A percentile compares a stretch with the other conserved stretches of the same genome.
Conservation (phyloP, 2,113 vertebrate species). For the Scalopus aquaticus region DNA sequence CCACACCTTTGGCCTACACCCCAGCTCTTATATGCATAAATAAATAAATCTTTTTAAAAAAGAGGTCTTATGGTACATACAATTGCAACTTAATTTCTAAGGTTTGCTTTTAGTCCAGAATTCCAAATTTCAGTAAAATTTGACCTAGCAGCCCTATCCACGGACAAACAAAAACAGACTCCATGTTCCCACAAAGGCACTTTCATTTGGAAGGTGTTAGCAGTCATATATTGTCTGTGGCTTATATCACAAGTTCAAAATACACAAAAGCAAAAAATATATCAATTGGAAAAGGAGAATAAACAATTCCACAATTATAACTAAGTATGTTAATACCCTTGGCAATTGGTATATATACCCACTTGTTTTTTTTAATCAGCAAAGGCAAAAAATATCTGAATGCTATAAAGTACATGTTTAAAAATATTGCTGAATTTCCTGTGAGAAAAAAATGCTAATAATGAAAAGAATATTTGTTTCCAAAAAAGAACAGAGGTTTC, state of each 20-base stretch:
- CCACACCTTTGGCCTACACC: no score
- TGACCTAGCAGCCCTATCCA: neutral
- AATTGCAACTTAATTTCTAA: neutral
- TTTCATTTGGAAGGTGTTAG: neutral
- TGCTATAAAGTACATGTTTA: neutral
- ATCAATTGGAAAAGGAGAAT: neutral
- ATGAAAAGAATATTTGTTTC: neutral
- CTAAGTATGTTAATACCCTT: neutral
- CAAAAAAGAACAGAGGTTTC: no score
- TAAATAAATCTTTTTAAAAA: no score
- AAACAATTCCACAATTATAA: neutral
- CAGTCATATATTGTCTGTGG: neutral
- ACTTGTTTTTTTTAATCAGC: neutral
- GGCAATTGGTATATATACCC: neutral
- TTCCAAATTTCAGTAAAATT: neutral
- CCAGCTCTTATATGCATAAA: no score
- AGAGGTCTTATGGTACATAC: accelerated
- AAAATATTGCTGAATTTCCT: neutral
- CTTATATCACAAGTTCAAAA: neutral
- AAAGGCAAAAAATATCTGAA: neutral
- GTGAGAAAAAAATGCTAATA: neutral
- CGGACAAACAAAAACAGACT: neutral
- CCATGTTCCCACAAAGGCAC: neutral
- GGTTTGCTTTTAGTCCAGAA: neutral
- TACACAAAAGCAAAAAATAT: neutral